Conservation (phyloP, 2,113 vertebrate species). For the Stegastes partitus region DNA sequence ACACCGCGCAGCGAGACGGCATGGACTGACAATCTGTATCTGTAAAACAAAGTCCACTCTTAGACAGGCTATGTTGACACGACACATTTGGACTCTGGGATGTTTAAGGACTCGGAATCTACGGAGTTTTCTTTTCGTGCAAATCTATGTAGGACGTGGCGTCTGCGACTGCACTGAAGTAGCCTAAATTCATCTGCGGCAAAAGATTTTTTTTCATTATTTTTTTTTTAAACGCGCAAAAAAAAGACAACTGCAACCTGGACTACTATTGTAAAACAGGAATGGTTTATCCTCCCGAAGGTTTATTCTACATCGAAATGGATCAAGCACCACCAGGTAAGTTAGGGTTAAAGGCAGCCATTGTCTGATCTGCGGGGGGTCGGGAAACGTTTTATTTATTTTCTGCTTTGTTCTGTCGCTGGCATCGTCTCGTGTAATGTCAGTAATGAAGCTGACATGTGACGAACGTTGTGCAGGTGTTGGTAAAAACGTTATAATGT, state of each 20-base stretch:
- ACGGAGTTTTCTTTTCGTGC: conserved; percentile 38
- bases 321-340: conserved; percentile 83
- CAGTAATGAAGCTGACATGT: conserved; percentile 30
- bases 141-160: conserved; percentile 52
- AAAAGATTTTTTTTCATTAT: background rate
- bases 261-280: conserved; percentile 74
- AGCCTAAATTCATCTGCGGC: conserved; percentile 25
- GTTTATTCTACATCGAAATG: conserved; percentile 84
- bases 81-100: conserved; percentile 33
- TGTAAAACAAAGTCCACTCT: background rate
- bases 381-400: conserved; percentile 4
- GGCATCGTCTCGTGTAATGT: background rate
- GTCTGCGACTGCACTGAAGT: conserved; percentile 37
- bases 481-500: conserved; percentile 38
- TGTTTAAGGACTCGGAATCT: conserved; percentile 35
- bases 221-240: background rate
- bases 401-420: background rate
- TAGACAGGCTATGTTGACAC: conserved; percentile 44
- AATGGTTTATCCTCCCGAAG: conserved; percentile 82
- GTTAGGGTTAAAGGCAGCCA: conserved; percentile 74
- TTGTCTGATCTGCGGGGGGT: conserved; percentile 60
- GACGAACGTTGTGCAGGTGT: conserved; percentile 47
- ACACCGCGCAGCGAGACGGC: background rate
- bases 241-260: conserved; percentile 55
- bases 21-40: conserved; percentile 21